Evolutionary conservation across 2,888 invertebrate genomes (phyloP).

Genomic region (Slavum lentiscoides): DNA sequence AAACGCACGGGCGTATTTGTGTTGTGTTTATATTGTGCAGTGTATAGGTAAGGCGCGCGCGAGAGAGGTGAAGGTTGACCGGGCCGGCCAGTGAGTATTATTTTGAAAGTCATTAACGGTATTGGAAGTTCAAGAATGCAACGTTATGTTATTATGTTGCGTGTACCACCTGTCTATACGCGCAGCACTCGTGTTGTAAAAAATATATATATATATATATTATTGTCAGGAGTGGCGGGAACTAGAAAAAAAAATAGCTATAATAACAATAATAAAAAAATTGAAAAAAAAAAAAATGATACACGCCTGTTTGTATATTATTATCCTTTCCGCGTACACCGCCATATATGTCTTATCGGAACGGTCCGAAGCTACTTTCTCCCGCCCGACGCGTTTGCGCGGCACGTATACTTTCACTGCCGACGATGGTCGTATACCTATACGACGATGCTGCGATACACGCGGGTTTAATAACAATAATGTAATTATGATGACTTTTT

Average conservation of each 20-base stretch:
- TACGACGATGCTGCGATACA: too few relatives aligned
- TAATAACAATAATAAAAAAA: conserved; percentile 24
- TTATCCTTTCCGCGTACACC: conserved; percentile 1
- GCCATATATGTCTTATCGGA: conserved; percentile 10
- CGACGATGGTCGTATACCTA: neutral
- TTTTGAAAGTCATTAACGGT: conserved; percentile 48
- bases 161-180: neutral
- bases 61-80: conserved; percentile 41
- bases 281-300: conserved; percentile 3
- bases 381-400: neutral
- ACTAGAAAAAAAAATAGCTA: conserved; percentile 20
- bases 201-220: neutral
- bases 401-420: conserved; percentile 36
- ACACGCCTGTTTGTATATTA: conserved; percentile 2
- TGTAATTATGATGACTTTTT: conserved; percentile 30
- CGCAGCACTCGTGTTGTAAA: neutral
- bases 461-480: conserved; percentile 37
- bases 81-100: neutral
- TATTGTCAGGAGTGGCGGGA: neutral
- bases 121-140: conserved; percentile 42
- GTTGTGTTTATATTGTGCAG: neutral
- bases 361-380: conserved; percentile 43
- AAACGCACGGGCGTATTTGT: neutral
- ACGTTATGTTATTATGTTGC: neutral
- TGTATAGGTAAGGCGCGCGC: neutral